Base-by-base conservation (phyloP, 2,113 vertebrate species). In the Proterorhinus semilunaris region DNA sequence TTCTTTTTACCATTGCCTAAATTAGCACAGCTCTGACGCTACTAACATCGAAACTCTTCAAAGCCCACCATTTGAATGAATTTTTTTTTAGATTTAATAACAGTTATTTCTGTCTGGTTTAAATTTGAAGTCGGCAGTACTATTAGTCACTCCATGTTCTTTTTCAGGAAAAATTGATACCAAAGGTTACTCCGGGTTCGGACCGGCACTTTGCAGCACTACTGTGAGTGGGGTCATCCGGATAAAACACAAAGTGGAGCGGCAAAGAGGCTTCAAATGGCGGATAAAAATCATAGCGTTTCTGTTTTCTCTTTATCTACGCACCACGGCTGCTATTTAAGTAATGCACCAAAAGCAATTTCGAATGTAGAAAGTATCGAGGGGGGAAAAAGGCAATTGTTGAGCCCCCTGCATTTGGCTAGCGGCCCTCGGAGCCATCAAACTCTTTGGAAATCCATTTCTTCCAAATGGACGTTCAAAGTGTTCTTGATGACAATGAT, bases 191-290 rank as follows among this genome's bases (percentile, higher is more conserved):
- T 11, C 8, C 8, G 45, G 62, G 46, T 63, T 63, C 27, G 45
- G 62, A 63, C 62, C 10, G 16, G 62, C 46, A 45, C 54, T 50
- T 65, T 65, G 12, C 55, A 75, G 62, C 27, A 54, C 46, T 65
- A 54, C 53, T 57, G 12, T 55, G 27, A 69, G 66, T 52, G 66
- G 47, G 55, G 53, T 36, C 45, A 53, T n/a, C 47, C 68, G 9
- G 11, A 69, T 44, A 67, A 68, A 44, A 62, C 36, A 7, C 10
- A 27, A 50, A 63, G 62, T 63, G 48, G 49, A 65, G 46, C 53
- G 11, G 6, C 53, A 58, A 50, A 63, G 5, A 46, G 52, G 17
- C 47, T 21, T 52, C 7, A 62, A 67, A 73, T 36, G 44, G 51
- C 12, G 13, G 53, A 12, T 61, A 10, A 62, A 36, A 63, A 63